phyloP scores from a whole-genome alignment of 2,888 invertebrate genomes.

The Trichopoda pennipes region DNA sequence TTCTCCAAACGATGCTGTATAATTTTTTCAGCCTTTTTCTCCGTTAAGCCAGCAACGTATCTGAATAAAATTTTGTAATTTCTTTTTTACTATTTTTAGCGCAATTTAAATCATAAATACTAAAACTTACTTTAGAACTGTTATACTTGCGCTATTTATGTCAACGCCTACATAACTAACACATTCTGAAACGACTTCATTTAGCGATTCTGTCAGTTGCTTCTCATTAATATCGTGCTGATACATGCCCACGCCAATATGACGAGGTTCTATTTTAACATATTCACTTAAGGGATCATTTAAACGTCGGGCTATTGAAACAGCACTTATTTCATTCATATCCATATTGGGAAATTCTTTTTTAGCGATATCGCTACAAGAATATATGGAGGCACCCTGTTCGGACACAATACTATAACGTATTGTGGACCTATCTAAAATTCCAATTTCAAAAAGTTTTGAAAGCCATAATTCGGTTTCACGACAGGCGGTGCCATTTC shows the following conservation, averaged over 20 bases:
- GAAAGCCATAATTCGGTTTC: conserved; percentile 91
- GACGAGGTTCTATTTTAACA: conserved; percentile 95
- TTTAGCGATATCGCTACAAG: conserved; percentile 91
- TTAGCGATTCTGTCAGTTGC: conserved; percentile 86
- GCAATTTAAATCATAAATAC: neutral
- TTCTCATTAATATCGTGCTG: conserved; percentile 94
- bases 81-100: neutral
- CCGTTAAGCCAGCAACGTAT: conserved; percentile 91
- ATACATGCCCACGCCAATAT: conserved; percentile 97
- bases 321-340: conserved; percentile 89
- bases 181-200: conserved; percentile 92
- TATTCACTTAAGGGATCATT: conserved; percentile 95
- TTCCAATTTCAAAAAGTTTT: conserved; percentile 82
- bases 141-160: conserved; percentile 91
- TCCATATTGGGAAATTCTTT: conserved; percentile 93
- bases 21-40: conserved; percentile 88
- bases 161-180: conserved; percentile 97
- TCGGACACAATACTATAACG: conserved; percentile 93
- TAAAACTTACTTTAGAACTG: conserved; percentile 86
- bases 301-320: conserved; percentile 92
- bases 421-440: conserved; percentile 82
- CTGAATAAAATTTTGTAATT: conserved; percentile 75
- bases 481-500: conserved; percentile 94
- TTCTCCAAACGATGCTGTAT: conserved; percentile 87
- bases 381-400: conserved; percentile 95